These are phyloP conservation scores for Nycticryphes semicollaris DNA, from an alignment of 2,113 vertebrate species.

Conservation along the genomic window DNA sequence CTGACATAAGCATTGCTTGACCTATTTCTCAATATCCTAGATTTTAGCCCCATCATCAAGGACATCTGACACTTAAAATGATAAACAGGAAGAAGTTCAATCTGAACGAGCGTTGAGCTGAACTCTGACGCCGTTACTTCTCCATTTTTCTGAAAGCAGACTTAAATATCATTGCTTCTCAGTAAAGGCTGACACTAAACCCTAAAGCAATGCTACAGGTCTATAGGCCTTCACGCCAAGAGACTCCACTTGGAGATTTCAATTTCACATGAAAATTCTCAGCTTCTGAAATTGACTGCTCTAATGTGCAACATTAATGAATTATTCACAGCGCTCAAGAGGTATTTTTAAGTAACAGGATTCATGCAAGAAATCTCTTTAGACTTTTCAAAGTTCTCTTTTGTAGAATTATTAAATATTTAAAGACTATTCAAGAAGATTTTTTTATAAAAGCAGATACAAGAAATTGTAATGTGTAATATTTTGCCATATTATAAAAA, in stretches of 20 bases:
- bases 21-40: background rate
- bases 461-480: background rate
- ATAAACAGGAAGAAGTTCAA: background rate
- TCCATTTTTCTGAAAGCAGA: background rate
- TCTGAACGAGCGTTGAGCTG: background rate
- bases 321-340: background rate
- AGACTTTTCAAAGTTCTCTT: background rate
- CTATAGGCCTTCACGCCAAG: background rate
- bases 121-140: background rate
- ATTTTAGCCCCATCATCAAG: background rate
- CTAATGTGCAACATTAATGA: background rate
- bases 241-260: accelerated
- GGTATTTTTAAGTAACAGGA: background rate
- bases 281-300: background rate
- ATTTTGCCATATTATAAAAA: background rate
- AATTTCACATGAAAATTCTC: background rate
- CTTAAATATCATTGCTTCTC: background rate
- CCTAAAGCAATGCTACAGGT: background rate
- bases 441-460: background rate
- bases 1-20: background rate
- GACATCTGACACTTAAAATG: background rate
- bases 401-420: background rate
- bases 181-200: background rate
- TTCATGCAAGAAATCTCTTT: background rate
- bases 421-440: background rate